These are phyloP conservation scores for Scomber colias DNA, from an alignment of 2,113 vertebrate species.

Conservation along the genomic window DNA sequence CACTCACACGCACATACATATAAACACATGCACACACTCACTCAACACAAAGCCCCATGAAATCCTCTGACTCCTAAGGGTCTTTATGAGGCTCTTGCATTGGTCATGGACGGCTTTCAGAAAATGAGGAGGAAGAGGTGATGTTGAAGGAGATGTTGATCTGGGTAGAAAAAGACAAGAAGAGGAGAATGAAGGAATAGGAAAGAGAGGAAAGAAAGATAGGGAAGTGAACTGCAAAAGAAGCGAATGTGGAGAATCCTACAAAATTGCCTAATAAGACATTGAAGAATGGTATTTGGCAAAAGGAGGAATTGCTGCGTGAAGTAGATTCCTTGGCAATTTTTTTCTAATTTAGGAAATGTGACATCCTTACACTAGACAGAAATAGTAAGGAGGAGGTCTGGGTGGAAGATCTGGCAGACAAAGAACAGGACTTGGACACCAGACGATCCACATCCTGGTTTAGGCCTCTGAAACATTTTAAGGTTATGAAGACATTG, in stretches of 20 bases:
- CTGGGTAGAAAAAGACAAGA: no score
- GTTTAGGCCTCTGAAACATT: not conserved
- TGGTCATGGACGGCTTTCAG: slow-evolving; percentile 42
- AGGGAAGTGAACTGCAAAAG: not conserved
- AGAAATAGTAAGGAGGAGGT: not conserved
- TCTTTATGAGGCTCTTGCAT: slow-evolving; percentile 56
- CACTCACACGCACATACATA: slow-evolving; percentile 11
- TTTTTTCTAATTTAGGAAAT: not conserved
- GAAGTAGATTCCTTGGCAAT: not conserved
- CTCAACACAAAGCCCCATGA: slow-evolving; percentile 65
- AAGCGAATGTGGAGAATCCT: not conserved
- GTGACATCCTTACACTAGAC: slow-evolving; percentile 1
- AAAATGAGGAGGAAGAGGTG: slow-evolving; percentile 8
- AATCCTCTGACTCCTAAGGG: slow-evolving; percentile 63
- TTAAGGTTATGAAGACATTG: not conserved
- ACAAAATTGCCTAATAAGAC: slow-evolving; percentile 11
- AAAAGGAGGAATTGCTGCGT: not conserved
- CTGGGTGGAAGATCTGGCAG: slow-evolving; percentile 13
- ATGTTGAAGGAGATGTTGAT: no score
- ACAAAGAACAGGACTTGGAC: not conserved
- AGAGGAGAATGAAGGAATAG: not conserved
- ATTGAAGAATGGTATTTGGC: not conserved
- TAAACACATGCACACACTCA: slow-evolving; percentile 23
- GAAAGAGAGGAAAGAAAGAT: not conserved
- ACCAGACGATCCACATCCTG: not conserved